Evolutionary conservation across 2,888 invertebrate genomes (phyloP), one percentile per base, ranked within the genome.

Genomic region (Archips crataeganus): DNA sequence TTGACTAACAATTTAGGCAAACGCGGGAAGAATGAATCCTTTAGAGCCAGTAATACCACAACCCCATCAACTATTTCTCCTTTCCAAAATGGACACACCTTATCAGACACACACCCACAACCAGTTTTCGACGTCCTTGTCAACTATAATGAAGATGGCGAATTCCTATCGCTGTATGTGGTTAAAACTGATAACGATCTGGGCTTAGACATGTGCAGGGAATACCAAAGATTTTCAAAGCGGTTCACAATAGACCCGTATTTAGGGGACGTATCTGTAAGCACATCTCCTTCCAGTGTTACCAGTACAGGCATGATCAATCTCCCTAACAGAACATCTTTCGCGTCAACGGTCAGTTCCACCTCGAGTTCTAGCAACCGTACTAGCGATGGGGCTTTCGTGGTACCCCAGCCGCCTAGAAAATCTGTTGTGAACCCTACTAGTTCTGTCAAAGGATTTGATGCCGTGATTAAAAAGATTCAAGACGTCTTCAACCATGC

Each of bases 11-110:
- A 81, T 63, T 91, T 90, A 81, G 84, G 81, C 0, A 90, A 90
- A 68, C 83, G 87, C 59, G 84, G 82, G 1, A 93, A 93, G 79
- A 90, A 88, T 49, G 94, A 94, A 39, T 90, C 90, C 0, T 94
- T 91, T 76, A 82, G 91, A 73, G 86, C 81, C 3, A 94, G 91
- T 77, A 94, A 92, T 61, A 90, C 86, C 1, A 92, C 92, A 6
- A 94, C 94, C 6, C 93, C 94, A 0, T 94, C 95, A 1, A 94
- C 94, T 0, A 94, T 94, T 78, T 95, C 95, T 0, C 94, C 94
- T 0, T 79, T 94, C 65, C 91, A 92, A 76, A 94, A 94, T 69
- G 95, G 95, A 0, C 94, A 95, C 76, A 90, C 91, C 0, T 78
- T 92, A 71, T 93, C 92, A 2, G 82, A 87, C 1, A 87, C 85